These are phyloP conservation scores for Phalacrocorax aristotelis DNA, from an alignment of 2,113 vertebrate species.

Conservation along the genomic window DNA sequence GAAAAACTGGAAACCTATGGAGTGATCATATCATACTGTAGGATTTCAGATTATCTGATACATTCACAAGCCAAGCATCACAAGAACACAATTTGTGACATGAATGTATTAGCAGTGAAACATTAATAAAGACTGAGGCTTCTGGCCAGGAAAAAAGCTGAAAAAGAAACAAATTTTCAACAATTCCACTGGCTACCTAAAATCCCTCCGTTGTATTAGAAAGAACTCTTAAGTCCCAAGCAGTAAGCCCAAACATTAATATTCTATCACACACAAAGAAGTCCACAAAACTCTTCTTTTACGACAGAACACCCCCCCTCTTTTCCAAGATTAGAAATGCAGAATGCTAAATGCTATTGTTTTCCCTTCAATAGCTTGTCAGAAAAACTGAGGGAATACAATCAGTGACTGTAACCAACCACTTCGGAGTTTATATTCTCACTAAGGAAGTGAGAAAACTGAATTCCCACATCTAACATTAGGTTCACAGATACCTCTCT, in stretches of 20 bases:
- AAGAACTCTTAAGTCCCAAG: not conserved
- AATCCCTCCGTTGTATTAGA: not conserved
- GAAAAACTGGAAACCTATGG: not conserved
- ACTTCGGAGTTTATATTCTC: not conserved
- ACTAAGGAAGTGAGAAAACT: not conserved
- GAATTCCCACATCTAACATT: not conserved
- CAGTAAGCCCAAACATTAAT: not conserved
- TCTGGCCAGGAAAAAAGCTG: not conserved
- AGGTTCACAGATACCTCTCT: not conserved
- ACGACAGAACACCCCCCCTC: accelerated
- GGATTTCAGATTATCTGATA: not conserved
- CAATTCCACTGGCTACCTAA: not conserved
- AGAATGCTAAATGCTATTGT: not conserved
- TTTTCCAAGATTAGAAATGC: not conserved
- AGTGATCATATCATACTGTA: accelerated
- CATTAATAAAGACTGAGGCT: not conserved
- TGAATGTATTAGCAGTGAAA: not conserved
- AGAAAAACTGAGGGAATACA: not conserved
- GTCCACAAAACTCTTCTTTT: not conserved
- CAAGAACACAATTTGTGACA: not conserved
- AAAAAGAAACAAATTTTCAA: not conserved
- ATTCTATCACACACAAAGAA: not conserved
- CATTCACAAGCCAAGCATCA: not conserved
- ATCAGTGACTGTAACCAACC: not conserved
- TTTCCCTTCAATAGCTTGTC: not conserved